Evolutionary conservation across 2,888 invertebrate genomes (phyloP), one percentile per base, ranked within the genome.

Genomic region (Xanthorhoe designata): DNA sequence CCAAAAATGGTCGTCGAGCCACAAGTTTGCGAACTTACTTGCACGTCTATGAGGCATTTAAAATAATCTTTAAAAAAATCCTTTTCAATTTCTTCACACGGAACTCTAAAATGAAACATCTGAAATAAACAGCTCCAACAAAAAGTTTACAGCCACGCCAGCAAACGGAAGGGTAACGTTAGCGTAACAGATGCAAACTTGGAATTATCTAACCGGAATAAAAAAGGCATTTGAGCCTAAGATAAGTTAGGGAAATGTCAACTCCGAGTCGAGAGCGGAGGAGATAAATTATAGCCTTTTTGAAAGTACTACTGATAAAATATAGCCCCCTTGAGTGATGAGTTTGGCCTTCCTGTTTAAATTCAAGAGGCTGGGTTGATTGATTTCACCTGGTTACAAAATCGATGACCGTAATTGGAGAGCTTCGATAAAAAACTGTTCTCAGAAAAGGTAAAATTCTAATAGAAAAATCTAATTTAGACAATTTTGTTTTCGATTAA

Each of bases 241-340:
- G 83, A 82, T 81, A 83, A 81, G 78, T 80, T 76, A 68, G 76
- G 74, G 68, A 77, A 81, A 75, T 81, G 82, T 81, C 83, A 82
- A 78, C 76, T 75, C 74, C 71, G 77, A 74, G 78, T 67, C 74
- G 70, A 70, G 70, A 64, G 70, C 62, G 70, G 76, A 74, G 71
- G 75, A 84, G 82, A 84, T 84, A 83, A 84, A 84, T 85, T 79
- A 80, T 78, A 71, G 74, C 54, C 61, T 63, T 51, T 62, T 67
- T 68, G 68, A 71, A 47, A 47, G 47, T 61, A 64, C 64, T 55
- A 68, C 45, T 64, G 64, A 68, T 69, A 64, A 64, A 69, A 66
- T 69, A 61, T 45, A 69, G 61, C 61, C 67, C 53, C 65, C 70
- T 72, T 75, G 75, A 75, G 66, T 73, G 75, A 77, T 77, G 73